Evolutionary conservation across 2,113 vertebrate genomes (phyloP).

Genomic region (Equus quagga): DNA sequence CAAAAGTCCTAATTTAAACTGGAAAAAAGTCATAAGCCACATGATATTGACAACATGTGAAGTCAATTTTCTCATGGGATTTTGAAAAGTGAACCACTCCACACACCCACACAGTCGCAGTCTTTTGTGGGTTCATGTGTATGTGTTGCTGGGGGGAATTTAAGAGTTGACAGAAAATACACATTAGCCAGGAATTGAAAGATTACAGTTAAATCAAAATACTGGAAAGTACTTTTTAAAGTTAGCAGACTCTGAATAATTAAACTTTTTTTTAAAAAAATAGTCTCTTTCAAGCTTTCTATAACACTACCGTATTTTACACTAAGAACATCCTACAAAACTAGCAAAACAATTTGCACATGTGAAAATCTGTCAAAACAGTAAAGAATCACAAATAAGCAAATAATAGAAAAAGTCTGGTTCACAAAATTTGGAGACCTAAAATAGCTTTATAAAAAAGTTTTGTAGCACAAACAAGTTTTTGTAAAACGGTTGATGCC

Average conservation of each 20-base stretch:
- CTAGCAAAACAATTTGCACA: conserved; percentile 32
- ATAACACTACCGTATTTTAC: neutral
- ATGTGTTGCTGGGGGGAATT: neutral
- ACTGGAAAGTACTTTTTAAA: neutral
- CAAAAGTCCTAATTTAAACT: neutral
- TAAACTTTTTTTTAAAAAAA: neutral
- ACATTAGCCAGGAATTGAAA: neutral
- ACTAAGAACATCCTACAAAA: conserved; percentile 53
- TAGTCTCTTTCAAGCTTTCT: conserved; percentile 36
- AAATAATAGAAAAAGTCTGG: neutral
- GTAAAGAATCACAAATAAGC: conserved; percentile 42
- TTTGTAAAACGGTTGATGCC: conserved; percentile 17
- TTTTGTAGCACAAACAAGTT: neutral
- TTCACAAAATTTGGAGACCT: neutral
- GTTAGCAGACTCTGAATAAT: neutral
- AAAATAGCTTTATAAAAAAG: neutral
- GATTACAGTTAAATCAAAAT: conserved; percentile 16
- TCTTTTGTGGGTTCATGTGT: neutral
- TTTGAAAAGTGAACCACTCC: neutral
- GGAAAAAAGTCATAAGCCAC: conserved; percentile 19
- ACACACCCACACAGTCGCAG: neutral
- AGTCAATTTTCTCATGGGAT: neutral
- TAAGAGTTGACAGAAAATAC: neutral
- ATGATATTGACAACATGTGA: neutral
- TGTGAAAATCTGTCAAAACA: conserved; percentile 39